These are phyloP conservation scores for Oligia fasciuncula DNA, from an alignment of 2,888 invertebrate species.

Conservation along the genomic window DNA sequence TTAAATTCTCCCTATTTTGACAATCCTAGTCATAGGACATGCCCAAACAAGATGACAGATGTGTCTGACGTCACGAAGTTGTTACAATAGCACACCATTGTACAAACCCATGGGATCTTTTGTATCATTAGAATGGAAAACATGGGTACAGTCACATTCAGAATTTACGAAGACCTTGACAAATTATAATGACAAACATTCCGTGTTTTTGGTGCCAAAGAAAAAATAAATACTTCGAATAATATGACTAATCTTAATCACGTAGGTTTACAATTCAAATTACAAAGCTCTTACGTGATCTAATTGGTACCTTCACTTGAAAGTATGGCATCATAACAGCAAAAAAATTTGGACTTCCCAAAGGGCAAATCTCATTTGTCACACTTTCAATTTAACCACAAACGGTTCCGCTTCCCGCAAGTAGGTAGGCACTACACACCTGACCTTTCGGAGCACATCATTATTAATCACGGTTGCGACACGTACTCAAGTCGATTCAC, in stretches of 20 bases:
- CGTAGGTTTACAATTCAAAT: not conserved
- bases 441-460: conserved; percentile 47
- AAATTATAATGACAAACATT: conserved; percentile 14
- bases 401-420: conserved; percentile 10
- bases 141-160: conserved; percentile 14
- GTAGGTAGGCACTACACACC: not conserved
- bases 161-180: conserved; percentile 16
- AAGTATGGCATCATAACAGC: conserved; percentile 10
- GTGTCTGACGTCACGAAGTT: conserved; percentile 33
- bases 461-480: conserved; percentile 35
- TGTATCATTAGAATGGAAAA: conserved; percentile 38
- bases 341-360: conserved; percentile 12
- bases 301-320: not conserved
- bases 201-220: not conserved
- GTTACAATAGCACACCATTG: conserved; percentile 38
- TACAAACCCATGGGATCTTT: conserved; percentile 20
- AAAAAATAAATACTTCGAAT: not conserved
- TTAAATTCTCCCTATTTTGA: not conserved
- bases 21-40: conserved; percentile 32
- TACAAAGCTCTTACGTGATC: conserved; percentile 29
- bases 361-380: conserved; percentile 19
- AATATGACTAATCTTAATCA: conserved; percentile 1
- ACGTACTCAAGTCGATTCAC: conserved; percentile 23
- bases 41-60: conserved; percentile 51
- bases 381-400: conserved; percentile 44